Conservation (phyloP, 1,140 invertebrate genomes). For the Drosophila parvula region DNA sequence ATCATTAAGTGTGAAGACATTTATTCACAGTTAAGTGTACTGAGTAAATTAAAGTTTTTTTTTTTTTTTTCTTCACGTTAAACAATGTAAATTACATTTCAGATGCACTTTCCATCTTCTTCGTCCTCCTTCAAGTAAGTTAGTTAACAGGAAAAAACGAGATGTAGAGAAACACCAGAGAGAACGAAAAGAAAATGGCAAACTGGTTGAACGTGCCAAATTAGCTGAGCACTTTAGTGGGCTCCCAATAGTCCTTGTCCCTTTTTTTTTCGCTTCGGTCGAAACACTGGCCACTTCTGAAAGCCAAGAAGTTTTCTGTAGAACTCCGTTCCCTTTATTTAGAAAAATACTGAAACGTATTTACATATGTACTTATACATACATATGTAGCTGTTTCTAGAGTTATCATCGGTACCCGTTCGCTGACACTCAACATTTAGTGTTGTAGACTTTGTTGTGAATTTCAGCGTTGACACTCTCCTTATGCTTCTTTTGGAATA, state of each 20-base stretch:
- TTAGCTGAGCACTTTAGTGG: conserved; percentile 48
- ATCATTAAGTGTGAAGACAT: no score
- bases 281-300: not conserved
- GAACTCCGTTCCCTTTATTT: not conserved
- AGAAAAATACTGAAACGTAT: no score
- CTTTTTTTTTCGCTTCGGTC: no score
- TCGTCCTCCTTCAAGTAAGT: not conserved
- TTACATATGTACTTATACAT: no score
- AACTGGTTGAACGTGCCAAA: conserved; percentile 62
- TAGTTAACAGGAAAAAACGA: not conserved
- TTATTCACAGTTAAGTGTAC: no score
- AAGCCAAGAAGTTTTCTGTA: conserved; percentile 29
- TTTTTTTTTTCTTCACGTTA: not conserved
- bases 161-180: not conserved
- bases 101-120: not conserved
- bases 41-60: no score
- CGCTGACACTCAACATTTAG: no score
- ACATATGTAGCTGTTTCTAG: no score
- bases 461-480: no score
- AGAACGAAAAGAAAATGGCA: conserved; percentile 26
- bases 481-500: no score
- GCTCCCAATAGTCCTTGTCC: conserved; percentile 27
- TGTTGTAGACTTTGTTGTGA: no score
- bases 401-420: no score
- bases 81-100: not conserved